Percentiles rank a stretch among this genome's conserved stretches.
These are phyloP conservation scores for Mythimna vitellina DNA, from an alignment of 2,888 invertebrate genomes.

Conservation along the genomic window DNA sequence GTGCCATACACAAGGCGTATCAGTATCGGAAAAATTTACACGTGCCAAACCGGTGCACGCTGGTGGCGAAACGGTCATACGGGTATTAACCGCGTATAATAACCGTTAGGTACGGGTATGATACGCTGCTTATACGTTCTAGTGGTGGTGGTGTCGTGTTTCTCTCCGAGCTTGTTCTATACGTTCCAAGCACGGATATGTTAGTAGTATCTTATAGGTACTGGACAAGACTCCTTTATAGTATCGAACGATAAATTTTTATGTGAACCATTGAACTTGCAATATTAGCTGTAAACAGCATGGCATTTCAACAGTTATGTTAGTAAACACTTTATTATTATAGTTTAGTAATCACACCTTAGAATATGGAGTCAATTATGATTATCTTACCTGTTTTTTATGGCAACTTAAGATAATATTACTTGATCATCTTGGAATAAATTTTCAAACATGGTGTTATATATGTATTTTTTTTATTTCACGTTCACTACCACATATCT, in stretches of 20 bases:
- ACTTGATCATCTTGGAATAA: background rate
- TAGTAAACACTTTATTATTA: slow-evolving; percentile 45
- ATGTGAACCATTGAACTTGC: slow-evolving; percentile 56
- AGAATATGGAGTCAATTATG: slow-evolving; percentile 9
- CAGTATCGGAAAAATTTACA: too few relatives aligned
- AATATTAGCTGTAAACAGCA: slow-evolving; percentile 38
- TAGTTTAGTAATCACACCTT: slow-evolving; percentile 28
- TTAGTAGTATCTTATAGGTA: too few relatives aligned
- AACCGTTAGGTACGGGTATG: too few relatives aligned
- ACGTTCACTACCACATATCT: background rate
- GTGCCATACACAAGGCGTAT: too few relatives aligned
- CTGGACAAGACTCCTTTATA: background rate
- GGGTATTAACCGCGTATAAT: too few relatives aligned
- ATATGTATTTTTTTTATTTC: too few relatives aligned
- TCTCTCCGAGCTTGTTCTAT: too few relatives aligned
- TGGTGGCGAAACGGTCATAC: too few relatives aligned
- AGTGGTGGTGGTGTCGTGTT: too few relatives aligned
- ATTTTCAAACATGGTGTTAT: background rate
- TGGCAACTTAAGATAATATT: background rate
- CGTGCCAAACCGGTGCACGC: too few relatives aligned
- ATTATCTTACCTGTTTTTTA: slow-evolving; percentile 12
- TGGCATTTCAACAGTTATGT: slow-evolving; percentile 43
- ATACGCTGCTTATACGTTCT: too few relatives aligned
- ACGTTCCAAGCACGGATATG: too few relatives aligned
- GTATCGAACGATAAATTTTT: slow-evolving; percentile 54